Evolutionary conservation across 2,888 invertebrate genomes (phyloP), one percentile per base, ranked within the genome.

Genomic region (Lacanobia wlatinum): DNA sequence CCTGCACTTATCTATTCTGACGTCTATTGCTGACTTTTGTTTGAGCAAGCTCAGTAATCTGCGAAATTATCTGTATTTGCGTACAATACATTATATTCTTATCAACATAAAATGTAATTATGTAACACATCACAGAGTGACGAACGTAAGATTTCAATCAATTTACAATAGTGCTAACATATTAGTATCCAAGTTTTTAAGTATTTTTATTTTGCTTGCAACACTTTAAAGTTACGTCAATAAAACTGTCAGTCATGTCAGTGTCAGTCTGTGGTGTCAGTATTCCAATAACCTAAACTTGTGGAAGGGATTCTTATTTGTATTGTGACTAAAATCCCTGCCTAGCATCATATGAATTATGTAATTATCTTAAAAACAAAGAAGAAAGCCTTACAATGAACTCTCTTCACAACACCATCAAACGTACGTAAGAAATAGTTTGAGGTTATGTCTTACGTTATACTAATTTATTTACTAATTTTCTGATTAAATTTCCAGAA

Each of bases 371-470:
- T 63, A 38, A 43, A 56, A 58, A 43, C 18, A 18, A 28, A 64
- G 60, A 65, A 78, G 55, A 62, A 75, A 82, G 66, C 71, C 79
- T 70, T 55, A 89, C 90, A 88, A 93, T 95, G 90, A 95, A 94
- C 83, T 93, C 94, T 48, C 82, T 95, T 73, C 93, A 93, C 9
- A 93, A 91, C 64, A 91, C 93, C 64, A 90, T 92, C 64, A 95
- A 95, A 92, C 94, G 96, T 96, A 92, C 83, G 95, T 92, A 70
- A 18, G 0, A 38, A 38, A 68, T 14, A 34, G 72, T 87, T 91
- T 87, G 83, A 91, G 94, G 94, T 94, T 94, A 94, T 87, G 66
- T 58, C 61, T 77, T 78, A 66, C 50, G 62, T 59, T 58, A 70
- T 38, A 66, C 66, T 62, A 69, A 78, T 66, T 80, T 78, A 68